Percentiles rank a stretch among this genome's conserved stretches.
These are phyloP conservation scores for Diabrotica balteata DNA, from an alignment of 2,888 invertebrate species.

Conservation along the genomic window DNA sequence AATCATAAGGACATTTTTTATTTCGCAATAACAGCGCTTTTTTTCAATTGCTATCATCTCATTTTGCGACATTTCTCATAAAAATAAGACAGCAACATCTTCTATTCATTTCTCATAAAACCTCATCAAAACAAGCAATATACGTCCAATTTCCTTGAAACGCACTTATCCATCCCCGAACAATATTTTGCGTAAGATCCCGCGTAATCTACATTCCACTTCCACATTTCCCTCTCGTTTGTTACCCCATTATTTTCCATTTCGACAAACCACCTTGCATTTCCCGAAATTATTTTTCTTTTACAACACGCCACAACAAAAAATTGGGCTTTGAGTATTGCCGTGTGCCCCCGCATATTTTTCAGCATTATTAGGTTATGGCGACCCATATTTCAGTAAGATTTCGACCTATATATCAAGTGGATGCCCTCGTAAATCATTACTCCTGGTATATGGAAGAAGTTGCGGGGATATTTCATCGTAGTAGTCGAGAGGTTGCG, in stretches of 20 bases:
- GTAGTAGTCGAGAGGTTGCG: neutral
- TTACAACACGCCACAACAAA: neutral
- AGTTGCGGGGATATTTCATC: neutral
- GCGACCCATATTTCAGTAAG: slow-evolving; percentile 40
- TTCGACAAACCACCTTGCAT: slow-evolving; percentile 3
- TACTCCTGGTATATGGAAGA: slow-evolving; percentile 5
- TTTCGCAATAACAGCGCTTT: too few species aligned
- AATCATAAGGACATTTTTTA: too few species aligned
- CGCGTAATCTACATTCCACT: too few species aligned
- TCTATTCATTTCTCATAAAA: too few species aligned
- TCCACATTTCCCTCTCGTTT: neutral
- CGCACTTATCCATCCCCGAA: too few species aligned
- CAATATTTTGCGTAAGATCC: too few species aligned
- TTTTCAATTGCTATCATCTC: too few species aligned
- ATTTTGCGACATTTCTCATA: too few species aligned
- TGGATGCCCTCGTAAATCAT: slow-evolving; percentile 37
- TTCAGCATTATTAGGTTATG: slow-evolving; percentile 34
- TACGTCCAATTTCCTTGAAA: too few species aligned
- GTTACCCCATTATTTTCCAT: slow-evolving; percentile 8
- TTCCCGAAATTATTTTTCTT: slow-evolving; percentile 8
- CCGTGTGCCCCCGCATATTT: slow-evolving; percentile 21
- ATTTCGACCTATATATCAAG: slow-evolving; percentile 39
- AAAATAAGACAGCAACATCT: too few species aligned
- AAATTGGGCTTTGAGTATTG: slow-evolving; percentile 7
- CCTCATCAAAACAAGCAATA: too few species aligned